phyloP scores from a whole-genome alignment of 2,888 invertebrate genomes.

The Pachymerium ferrugineum region DNA sequence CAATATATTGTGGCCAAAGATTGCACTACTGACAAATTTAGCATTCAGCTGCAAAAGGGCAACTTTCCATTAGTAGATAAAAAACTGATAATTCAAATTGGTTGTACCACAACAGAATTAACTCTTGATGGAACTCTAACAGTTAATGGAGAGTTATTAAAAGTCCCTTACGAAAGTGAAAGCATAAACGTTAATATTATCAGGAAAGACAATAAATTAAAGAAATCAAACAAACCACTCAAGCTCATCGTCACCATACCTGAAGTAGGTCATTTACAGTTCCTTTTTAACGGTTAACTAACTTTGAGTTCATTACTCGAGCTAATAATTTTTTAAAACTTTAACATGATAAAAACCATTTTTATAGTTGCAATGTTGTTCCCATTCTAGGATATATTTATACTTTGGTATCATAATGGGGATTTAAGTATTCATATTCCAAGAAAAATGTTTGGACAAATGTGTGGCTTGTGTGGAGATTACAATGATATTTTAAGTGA shows the following conservation, averaged over 20 bases:
- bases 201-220: not conserved
- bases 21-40: not conserved
- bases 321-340: too few species aligned
- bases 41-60: not conserved
- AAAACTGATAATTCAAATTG: not conserved
- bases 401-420: not conserved
- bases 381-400: not conserved
- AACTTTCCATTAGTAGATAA: not conserved
- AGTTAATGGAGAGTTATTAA: not conserved
- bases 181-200: not conserved
- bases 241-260: not conserved
- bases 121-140: not conserved
- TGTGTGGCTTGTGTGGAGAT: slow-evolving; percentile 30
- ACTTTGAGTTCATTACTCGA: not conserved
- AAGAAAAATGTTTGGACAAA: not conserved
- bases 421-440: not conserved
- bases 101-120: not conserved
- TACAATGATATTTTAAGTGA: slow-evolving; percentile 3
- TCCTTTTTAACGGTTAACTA: not conserved
- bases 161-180: not conserved
- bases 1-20: not conserved
- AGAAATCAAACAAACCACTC: not conserved
- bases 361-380: too few species aligned
- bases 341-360: too few species aligned
- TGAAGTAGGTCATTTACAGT: not conserved